Base-by-base conservation (phyloP, 2,888 invertebrate species). In the Euproctis similis region DNA sequence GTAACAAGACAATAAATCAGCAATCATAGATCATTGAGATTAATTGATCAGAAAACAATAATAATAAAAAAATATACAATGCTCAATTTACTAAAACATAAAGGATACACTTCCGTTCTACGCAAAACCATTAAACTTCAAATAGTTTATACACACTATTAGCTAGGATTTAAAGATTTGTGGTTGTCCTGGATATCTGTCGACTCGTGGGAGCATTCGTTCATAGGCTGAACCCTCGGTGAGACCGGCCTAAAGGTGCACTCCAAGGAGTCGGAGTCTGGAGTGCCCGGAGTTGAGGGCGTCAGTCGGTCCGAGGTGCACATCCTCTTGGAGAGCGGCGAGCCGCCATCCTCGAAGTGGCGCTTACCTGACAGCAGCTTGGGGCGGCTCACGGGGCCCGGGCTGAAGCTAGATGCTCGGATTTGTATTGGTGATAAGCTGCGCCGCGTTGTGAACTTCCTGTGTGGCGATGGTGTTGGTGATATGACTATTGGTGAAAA, bases 381-480 rank as follows among this genome's bases (percentile, higher is more conserved):
- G 22, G 87, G 86, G 25, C 88, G 71, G 40, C 85, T 77, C 10
- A 89, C 88, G 0, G 90, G 90, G 26, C 90, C 88, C 0, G 90
- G 90, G 25, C 90, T 91, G 55, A 93, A 78, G 38, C 89, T 87
- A 26, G 92, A 91, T 8, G 93, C 92, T 30, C 95, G 86, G 75
- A 94, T 88, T 7, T 94, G 90, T 50, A 96, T 95, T 8, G 96
- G 96, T 41, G 95, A 96, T 53, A 95, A 89, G 50, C 96, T 96
- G 33, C 94, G 90, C 52, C 94, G 87, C 26, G 92, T 92, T 38
- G 92, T 89, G 71, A 92, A 93, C 27, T 92, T 93, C 39, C 96
- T 87, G 13, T 95, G 95, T 2, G 96, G 96, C 40, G 94, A 94
- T 11, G 94, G 94, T n/a, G n/a, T n/a, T 14, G 4, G 14, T 5